Percentiles rank a stretch among this genome's conserved stretches.
Evolutionary conservation across 2,113 vertebrate species (phyloP).

Genomic region (Callopanchax toddi): DNA sequence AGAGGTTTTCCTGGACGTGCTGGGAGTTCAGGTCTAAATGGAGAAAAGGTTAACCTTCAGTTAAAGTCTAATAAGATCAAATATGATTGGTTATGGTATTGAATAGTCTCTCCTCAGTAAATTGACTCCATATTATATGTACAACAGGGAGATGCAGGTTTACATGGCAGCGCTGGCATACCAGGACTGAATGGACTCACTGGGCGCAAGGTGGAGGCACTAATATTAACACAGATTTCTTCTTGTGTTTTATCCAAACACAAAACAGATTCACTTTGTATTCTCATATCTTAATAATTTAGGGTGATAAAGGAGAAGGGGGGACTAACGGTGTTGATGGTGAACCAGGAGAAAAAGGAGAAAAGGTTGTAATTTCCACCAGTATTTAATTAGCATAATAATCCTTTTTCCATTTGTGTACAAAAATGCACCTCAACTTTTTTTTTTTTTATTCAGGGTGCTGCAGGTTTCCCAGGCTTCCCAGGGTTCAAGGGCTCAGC

Average conservation of each 20-base stretch:
- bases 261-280: not conserved
- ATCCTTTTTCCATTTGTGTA: no score
- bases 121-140: not conserved
- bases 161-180: constrained; percentile 78
- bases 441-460: constrained; percentile 73
- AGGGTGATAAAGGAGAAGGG: constrained; percentile 83
- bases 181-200: constrained; percentile 77
- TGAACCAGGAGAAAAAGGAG: constrained; percentile 81
- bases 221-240: not conserved
- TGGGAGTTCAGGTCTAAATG: constrained; percentile 77
- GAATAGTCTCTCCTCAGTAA: not conserved
- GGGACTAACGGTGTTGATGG: constrained; percentile 79
- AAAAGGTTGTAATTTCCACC: constrained; percentile 77
- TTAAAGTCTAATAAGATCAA: not conserved
- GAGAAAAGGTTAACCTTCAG: constrained; percentile 76
- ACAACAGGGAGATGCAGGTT: constrained; percentile 82
- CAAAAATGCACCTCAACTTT: no score
- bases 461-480: constrained; percentile 83
- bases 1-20: constrained; percentile 80
- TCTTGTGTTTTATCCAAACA: not conserved
- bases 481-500: constrained; percentile 85
- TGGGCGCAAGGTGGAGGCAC: constrained; percentile 80
- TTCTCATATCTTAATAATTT: constrained; percentile 10
- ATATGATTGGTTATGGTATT: not conserved
- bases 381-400: no score